Conservation (phyloP, 2,888 invertebrate genomes). For the Blastobasis lacticolella region DNA sequence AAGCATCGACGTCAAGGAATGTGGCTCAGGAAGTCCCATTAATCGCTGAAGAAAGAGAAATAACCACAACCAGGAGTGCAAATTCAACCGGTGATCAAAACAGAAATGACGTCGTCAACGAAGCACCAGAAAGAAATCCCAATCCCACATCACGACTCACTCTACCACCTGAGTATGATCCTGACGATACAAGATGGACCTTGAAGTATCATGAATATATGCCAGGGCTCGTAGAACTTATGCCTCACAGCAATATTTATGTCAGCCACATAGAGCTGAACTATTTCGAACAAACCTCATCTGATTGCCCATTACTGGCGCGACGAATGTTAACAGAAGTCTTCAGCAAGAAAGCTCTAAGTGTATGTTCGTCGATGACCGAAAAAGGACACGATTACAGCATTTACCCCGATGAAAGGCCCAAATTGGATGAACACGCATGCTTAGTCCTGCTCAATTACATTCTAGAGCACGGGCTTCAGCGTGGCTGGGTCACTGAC, state of each 20-base stretch:
- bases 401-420: too few relatives aligned
- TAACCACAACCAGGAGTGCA: neutral
- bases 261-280: constrained; percentile 4
- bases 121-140: constrained; percentile 1
- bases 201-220: neutral
- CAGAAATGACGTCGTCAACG: neutral
- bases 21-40: constrained; percentile 1
- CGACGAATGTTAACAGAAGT: constrained; percentile 7
- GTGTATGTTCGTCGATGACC: constrained; percentile 9
- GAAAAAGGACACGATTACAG: constrained; percentile 4
- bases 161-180: too few relatives aligned
- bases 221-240: constrained; percentile 10
- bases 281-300: constrained; percentile 6
- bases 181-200: too few relatives aligned
- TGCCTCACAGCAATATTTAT: constrained; percentile 7
- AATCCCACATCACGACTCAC: neutral
- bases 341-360: constrained; percentile 9
- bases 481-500: neutral
- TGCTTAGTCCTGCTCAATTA: too few relatives aligned
- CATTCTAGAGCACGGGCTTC: neutral
- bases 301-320: constrained; percentile 9
- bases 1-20: neutral
- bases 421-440: too few relatives aligned
- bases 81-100: neutral
- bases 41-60: constrained; percentile 1